Conservation (phyloP, 2,797 vertebrate species). For the Semotilus atromaculatus region DNA sequence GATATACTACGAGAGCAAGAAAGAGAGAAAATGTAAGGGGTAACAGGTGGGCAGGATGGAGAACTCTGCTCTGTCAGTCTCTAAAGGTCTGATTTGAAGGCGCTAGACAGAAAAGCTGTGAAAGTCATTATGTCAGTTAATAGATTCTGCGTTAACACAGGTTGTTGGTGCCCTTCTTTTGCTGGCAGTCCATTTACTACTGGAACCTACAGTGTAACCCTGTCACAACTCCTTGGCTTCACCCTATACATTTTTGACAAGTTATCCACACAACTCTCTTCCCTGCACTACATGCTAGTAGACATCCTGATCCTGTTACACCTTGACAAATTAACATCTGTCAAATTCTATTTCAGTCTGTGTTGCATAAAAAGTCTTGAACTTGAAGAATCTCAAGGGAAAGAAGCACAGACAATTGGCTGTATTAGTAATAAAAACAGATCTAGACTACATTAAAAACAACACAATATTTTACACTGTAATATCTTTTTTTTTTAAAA, state of each 20-base stretch:
- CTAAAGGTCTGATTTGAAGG: constrained; percentile 20
- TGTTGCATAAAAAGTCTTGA: neutral
- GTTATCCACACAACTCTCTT: neutral
- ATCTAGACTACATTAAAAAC: neutral
- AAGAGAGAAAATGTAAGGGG: neutral
- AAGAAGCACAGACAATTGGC: neutral
- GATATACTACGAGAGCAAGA: neutral
- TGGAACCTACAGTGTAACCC: constrained; percentile 18
- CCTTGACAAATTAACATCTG: neutral
- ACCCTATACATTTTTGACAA: neutral
- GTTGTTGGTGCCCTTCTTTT: neutral
- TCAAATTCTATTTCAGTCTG: neutral
- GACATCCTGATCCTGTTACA: constrained; percentile 4
- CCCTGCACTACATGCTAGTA: neutral
- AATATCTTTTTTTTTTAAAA: too few species aligned
- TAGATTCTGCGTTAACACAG: constrained; percentile 29
- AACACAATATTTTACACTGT: too few species aligned
- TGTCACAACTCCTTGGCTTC: constrained; percentile 8
- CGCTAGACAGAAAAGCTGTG: constrained; percentile 24
- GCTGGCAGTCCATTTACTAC: neutral
- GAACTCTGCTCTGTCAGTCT: constrained; percentile 2
- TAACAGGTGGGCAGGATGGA: neutral
- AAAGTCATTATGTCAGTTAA: constrained; percentile 44
- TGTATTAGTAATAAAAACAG: neutral
- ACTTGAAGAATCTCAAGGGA: neutral